phyloP scores from a whole-genome alignment of 2,797 vertebrate species.

The Ficedula albicollis region DNA sequence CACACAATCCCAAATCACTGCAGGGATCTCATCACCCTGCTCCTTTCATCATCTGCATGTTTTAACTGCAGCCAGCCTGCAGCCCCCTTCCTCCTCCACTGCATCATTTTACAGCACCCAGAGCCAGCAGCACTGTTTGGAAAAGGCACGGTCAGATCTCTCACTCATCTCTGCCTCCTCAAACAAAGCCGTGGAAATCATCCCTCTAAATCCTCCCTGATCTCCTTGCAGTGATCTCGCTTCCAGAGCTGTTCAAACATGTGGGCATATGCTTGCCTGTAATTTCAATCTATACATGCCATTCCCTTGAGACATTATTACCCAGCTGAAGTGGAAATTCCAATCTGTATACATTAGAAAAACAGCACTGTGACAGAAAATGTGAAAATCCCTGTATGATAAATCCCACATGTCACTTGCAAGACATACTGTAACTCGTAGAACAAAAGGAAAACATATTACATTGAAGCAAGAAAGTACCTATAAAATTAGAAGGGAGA shows the following conservation, averaged over 20 bases:
- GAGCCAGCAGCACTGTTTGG: not conserved
- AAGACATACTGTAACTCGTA: not conserved
- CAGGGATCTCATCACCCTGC: not conserved
- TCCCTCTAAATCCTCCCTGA: constrained; percentile 46
- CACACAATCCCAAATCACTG: not conserved
- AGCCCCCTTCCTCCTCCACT: not conserved
- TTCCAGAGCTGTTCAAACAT: constrained; percentile 39
- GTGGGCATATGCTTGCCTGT: not conserved
- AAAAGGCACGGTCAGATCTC: not conserved
- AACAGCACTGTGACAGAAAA: not conserved
- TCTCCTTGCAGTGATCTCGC: not conserved
- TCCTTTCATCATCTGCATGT: not conserved
- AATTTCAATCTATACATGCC: not conserved
- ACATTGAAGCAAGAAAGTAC: not conserved
- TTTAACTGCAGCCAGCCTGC: not conserved
- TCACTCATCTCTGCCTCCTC: not conserved
- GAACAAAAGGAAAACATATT: not conserved
- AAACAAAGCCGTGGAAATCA: constrained; percentile 37
- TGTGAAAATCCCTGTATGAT: not conserved
- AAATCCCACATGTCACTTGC: not conserved
- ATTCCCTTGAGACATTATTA: not conserved
- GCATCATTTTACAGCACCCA: not conserved
- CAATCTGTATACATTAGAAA: not conserved
- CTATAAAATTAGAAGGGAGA: not conserved
- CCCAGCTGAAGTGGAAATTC: not conserved